Evolutionary conservation across 1,140 invertebrate species (phyloP).

Genomic region (Physella acuta): DNA sequence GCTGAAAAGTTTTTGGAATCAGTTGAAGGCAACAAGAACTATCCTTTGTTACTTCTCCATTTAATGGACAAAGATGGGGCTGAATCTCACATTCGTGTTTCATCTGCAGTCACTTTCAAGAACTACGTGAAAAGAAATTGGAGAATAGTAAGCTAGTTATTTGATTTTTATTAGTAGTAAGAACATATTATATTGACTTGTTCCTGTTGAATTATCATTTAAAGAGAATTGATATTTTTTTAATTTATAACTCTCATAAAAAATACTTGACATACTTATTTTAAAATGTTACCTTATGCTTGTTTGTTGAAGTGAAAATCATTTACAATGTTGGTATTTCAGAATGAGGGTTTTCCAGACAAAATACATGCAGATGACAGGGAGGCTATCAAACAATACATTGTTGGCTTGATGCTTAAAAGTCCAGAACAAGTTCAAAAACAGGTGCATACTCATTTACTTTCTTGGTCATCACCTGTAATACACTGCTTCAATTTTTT

Average conservation of each 20-base stretch:
- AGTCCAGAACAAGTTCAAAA: constrained; percentile 87
- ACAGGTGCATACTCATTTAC: constrained; percentile 71
- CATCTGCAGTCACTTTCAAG: constrained; percentile 91
- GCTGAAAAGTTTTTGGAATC: constrained; percentile 91
- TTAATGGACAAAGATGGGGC: constrained; percentile 78
- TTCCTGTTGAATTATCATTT: no score
- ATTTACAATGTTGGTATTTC: not conserved
- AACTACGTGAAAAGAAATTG: constrained; percentile 96
- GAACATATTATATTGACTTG: no score
- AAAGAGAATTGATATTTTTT: no score
- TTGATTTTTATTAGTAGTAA: no score
- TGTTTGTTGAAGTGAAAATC: no score
- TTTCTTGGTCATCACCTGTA: no score
- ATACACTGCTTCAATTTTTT: no score
- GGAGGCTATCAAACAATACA: constrained; percentile 77
- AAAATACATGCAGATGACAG: constrained; percentile 81
- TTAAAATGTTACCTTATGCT: no score
- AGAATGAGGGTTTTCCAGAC: constrained; percentile 74
- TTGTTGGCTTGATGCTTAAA: constrained; percentile 89
- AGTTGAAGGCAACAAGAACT: constrained; percentile 88
- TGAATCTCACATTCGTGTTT: constrained; percentile 77
- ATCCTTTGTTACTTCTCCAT: constrained; percentile 81
- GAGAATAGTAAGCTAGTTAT: constrained; percentile 77
- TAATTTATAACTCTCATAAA: no score
- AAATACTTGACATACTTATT: no score